Evolutionary conservation across 1,140 invertebrate species (phyloP), one percentile per base, ranked within the genome.

Genomic region (Halictus rubicundus): DNA sequence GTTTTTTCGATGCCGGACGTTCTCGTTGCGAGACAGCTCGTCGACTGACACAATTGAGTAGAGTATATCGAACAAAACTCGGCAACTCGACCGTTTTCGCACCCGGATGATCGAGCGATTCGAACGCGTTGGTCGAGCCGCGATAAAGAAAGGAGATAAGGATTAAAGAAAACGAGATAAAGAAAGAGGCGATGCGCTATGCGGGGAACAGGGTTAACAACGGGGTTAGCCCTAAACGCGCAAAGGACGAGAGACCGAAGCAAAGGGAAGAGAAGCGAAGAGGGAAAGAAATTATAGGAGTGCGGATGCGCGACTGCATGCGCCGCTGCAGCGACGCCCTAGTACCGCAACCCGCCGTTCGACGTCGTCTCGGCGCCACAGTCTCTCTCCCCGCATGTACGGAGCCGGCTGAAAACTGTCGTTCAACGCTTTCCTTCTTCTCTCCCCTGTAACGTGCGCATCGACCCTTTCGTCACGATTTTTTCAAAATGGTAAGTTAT

Each of bases 341-440:
- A 88, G 89, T 92, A 90, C 89, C 74, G 81, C 70, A 79, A 82
- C 78, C 84, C 80, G 80, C 88, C 89, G 83, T 84, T 27, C 74
- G 16, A 12, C 72, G 39, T 60, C 81, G 80, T 59, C 69, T 57
- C 68, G 85, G 90, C 88, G 88, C 91, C 87, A 86, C 91, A 92
- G 91, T 92, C 85, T 86, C 88, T 82, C 91, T 86, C 88, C 84
- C 92, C 90, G 88, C 92, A 92, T 90, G 91, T 90, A 71, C 88
- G 87, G 83, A 92, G 88, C 89, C 92, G 92, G 89, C 86, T 89
- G 86, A 89, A 57, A 57, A 69, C 80, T 81, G 71, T 85, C 86
- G 84, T 83, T 66, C 78, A 66, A 83, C 80, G 37, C 72, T 46
- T 68, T 68, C 69, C 73, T 76, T 79, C 80, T 82, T 80, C 59